Conservation (phyloP, 2,888 invertebrate species). For the Pristionchus maxplancki region DNA sequence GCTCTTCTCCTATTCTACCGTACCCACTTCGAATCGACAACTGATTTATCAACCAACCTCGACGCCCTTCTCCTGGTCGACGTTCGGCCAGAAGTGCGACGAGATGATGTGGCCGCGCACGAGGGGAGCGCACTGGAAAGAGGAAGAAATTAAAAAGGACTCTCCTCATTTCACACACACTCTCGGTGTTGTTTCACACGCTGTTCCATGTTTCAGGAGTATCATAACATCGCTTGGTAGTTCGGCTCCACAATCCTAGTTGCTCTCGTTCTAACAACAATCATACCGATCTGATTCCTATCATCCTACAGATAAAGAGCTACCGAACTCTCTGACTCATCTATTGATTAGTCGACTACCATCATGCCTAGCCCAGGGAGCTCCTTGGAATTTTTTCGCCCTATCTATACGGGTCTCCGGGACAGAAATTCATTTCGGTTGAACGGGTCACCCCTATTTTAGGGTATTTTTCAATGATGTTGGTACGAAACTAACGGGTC, state of each 20-base stretch:
- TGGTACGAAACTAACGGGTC: too few relatives aligned
- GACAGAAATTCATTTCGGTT: too few relatives aligned
- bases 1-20: not conserved
- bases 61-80: constrained; percentile 57
- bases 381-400: too few relatives aligned
- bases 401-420: too few relatives aligned
- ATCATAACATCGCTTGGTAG: not conserved
- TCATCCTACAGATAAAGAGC: too few relatives aligned
- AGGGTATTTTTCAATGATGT: too few relatives aligned
- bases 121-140: constrained; percentile 81
- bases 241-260: not conserved
- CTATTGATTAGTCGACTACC: too few relatives aligned
- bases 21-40: not conserved
- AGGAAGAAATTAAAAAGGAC: not conserved
- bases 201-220: not conserved
- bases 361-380: too few relatives aligned
- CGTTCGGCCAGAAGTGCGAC: constrained; percentile 94
- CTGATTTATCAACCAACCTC: constrained; percentile 53
- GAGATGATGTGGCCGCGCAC: constrained; percentile 93
- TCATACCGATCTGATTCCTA: too few relatives aligned
- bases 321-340: too few relatives aligned
- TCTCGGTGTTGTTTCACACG: too few relatives aligned
- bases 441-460: too few relatives aligned
- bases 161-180: not conserved
- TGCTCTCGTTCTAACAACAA: not conserved